Evolutionary conservation across 2,888 invertebrate genomes (phyloP), one percentile per base, ranked within the genome.

Genomic region (Parnassius smintheus): DNA sequence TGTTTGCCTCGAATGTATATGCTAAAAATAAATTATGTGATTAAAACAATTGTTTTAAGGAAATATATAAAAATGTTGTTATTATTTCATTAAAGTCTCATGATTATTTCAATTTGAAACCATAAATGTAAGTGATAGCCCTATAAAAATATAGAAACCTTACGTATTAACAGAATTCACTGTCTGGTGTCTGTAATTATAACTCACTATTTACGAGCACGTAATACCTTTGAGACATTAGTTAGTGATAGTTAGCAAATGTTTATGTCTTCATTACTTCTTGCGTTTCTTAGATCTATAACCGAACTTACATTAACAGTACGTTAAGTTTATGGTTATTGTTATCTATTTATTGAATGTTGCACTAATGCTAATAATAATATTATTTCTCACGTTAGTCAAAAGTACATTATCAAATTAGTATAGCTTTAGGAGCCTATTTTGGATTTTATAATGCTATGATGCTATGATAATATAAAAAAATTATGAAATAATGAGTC

Each of bases 251-350:
- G 44, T 62, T 57, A 58, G 18, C 42, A 46, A 54, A 49, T 62
- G 54, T 57, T 62, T 57, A 62, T 53, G 49, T 62, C 57, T 62
- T 57, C 57, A 62, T 62, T 62, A 53, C 9, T 8, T 35, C 22
- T 11, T 9, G 25, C 48, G 49, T 22, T 57, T 11, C 11, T 56
- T 25, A 45, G 56, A 61, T 50, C 44, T 55, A 61, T 54, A 12
- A 49, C 10, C 18, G 13, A 50, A 45, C 35, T 61, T n/a, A 9
- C 9, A 51, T 51, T 61, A 42, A 35, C 51, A n/a, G 56, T 13
- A 13, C 18, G n/a, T 61, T 44, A 54, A 48, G 10, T 50, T 55
- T 55, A 55, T 61, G 48, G 12, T 61, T 50, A 53, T 48, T 48
- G 9, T 55, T 44, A 56, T 10, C 3, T 22, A 46, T 45, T 44